phyloP scores from a whole-genome alignment of 2,113 vertebrate genomes.

The Mungos mungo region DNA sequence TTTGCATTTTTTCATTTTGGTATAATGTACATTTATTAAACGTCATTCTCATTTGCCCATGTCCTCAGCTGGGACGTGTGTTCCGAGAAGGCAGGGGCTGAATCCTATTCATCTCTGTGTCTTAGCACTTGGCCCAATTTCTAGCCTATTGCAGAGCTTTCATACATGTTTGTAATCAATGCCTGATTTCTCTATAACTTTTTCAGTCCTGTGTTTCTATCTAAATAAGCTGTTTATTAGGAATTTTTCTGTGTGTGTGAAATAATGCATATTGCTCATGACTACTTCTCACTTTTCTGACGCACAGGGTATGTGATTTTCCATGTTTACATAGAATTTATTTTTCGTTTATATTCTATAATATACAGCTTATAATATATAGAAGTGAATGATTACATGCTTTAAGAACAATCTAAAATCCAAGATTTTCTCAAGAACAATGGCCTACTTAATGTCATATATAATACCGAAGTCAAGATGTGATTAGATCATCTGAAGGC shows the following conservation, averaged over 20 bases:
- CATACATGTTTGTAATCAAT: conserved; percentile 1
- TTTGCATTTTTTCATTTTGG: neutral
- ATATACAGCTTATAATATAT: neutral
- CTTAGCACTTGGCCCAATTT: neutral
- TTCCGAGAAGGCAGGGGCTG: neutral
- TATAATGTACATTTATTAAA: neutral
- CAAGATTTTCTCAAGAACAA: neutral
- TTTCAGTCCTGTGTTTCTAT: neutral
- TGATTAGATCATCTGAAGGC: conserved; percentile 12
- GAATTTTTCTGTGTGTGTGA: neutral
- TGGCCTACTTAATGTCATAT: neutral
- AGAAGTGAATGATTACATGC: neutral
- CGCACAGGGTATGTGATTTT: conserved; percentile 11
- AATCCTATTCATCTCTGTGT: conserved; percentile 25
- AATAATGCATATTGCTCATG: neutral
- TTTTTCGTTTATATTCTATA: neutral
- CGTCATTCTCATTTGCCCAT: neutral
- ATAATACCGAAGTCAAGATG: neutral
- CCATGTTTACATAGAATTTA: neutral
- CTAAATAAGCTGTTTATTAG: conserved; percentile 27
- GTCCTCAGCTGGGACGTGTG: neutral
- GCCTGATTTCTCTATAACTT: neutral
- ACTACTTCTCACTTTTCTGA: neutral
- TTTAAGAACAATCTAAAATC: neutral
- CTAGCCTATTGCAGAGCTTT: neutral